A percentile compares a stretch with the other conserved stretches of the same genome.
Conservation (phyloP, 1,140 invertebrate species). For the Ceratoteleas bidentatus region DNA sequence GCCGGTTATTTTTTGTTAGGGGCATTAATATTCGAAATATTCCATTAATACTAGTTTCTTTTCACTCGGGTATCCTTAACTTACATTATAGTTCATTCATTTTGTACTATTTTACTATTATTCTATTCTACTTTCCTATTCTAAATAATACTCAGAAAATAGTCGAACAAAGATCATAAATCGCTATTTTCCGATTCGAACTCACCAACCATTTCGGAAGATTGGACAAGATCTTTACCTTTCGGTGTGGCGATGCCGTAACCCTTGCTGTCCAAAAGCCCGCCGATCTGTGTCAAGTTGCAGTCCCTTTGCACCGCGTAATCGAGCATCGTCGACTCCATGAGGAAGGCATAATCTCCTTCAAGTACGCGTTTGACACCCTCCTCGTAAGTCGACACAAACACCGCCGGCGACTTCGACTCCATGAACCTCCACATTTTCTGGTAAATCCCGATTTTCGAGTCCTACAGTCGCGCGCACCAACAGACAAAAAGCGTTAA, state of each 20-base stretch:
- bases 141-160: too few species aligned
- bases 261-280: constrained; percentile 95
- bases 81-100: too few species aligned
- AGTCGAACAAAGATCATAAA: too few species aligned
- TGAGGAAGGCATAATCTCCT: constrained; percentile 98
- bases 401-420: constrained; percentile 89
- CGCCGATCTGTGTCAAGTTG: constrained; percentile 98
- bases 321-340: constrained; percentile 99
- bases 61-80: too few species aligned
- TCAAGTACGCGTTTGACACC: constrained; percentile 92
- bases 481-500: background rate
- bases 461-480: constrained; percentile 85
- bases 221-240: constrained; percentile 77
- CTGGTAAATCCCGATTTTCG: constrained; percentile 96
- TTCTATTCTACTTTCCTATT: too few species aligned
- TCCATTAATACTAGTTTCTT: too few species aligned
- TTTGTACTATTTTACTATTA: too few species aligned
- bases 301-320: constrained; percentile 97
- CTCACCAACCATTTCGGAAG: background rate
- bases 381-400: constrained; percentile 94
- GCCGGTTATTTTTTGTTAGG: too few species aligned
- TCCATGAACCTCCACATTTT: constrained; percentile 99
- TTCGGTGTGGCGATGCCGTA: constrained; percentile 95
- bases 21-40: too few species aligned
- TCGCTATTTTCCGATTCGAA: background rate